Percentiles rank a stretch among this genome's conserved stretches.
phyloP scores from a whole-genome alignment of 2,113 vertebrate genomes.

The Vimba vimba region DNA sequence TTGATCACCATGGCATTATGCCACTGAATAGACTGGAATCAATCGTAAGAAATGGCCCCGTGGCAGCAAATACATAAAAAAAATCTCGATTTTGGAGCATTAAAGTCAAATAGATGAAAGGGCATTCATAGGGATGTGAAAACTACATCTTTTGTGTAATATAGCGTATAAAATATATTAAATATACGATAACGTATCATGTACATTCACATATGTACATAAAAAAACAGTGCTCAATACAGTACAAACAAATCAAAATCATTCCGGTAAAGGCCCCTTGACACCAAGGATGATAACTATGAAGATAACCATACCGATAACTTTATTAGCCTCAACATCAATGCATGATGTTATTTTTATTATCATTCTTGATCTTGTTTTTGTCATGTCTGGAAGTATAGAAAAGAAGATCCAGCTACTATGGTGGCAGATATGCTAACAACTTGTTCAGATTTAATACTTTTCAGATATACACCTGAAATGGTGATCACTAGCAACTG shows the following conservation, averaged over 20 bases:
- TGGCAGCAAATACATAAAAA: background rate
- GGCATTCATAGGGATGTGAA: background rate
- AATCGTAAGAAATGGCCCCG: background rate
- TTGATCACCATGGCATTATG: slow-evolving; percentile 25
- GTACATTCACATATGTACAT: too few relatives aligned
- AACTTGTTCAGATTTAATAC: background rate
- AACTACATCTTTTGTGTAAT: background rate
- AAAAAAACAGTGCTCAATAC: too few relatives aligned
- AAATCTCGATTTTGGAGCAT: background rate
- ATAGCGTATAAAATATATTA: background rate
- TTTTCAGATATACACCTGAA: background rate
- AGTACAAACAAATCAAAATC: too few relatives aligned
- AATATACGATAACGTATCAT: background rate
- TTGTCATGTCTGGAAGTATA: background rate
- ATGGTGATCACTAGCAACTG: background rate
- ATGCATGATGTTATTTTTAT: too few relatives aligned
- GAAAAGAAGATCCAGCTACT: background rate
- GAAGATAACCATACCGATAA: too few relatives aligned
- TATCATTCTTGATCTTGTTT: background rate
- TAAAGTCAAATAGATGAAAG: background rate
- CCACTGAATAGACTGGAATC: slow-evolving; percentile 11
- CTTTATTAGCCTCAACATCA: too few relatives aligned
- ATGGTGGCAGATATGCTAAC: background rate
- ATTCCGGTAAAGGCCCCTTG: too few relatives aligned
- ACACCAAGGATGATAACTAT: too few relatives aligned